Evolutionary conservation across 2,888 invertebrate genomes (phyloP).

Genomic region (Tryphoninae sp.): DNA sequence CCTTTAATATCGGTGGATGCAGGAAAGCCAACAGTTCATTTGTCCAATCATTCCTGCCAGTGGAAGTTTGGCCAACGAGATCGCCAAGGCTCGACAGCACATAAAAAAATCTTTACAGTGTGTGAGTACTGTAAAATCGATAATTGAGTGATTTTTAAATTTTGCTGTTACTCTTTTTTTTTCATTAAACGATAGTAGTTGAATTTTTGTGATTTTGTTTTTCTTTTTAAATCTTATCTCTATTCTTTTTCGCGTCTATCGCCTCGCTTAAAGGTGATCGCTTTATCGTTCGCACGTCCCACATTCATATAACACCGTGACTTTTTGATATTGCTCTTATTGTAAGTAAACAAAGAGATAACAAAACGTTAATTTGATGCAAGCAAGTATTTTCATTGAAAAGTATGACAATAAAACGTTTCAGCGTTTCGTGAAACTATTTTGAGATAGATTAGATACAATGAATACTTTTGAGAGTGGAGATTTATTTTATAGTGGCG

Average conservation of each 20-base stretch:
- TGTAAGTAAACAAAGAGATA: background rate
- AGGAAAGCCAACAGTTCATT: constrained; percentile 76
- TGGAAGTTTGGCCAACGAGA: constrained; percentile 88
- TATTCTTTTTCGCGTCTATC: constrained; percentile 25
- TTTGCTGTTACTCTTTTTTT: background rate
- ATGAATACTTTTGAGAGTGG: background rate
- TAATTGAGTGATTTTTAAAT: constrained; percentile 60
- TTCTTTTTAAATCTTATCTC: constrained; percentile 1
- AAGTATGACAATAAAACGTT: background rate
- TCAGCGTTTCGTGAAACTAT: background rate
- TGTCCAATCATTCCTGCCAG: constrained; percentile 74
- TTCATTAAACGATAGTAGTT: constrained; percentile 5
- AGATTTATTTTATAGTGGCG: background rate
- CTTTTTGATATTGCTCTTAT: constrained; percentile 2
- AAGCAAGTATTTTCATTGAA: background rate
- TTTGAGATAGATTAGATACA: background rate
- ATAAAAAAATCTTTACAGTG: constrained; percentile 85
- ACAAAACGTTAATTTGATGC: background rate
- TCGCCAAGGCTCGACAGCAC: constrained; percentile 93
- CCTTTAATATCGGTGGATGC: constrained; percentile 75
- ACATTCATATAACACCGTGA: constrained; percentile 29
- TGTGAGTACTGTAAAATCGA: constrained; percentile 81
- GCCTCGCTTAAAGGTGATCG: constrained; percentile 34
- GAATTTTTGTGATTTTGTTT: constrained; percentile 26
- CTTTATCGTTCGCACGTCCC: constrained; percentile 47